Evolutionary conservation across 1,140 invertebrate genomes (phyloP), one percentile per base, ranked within the genome.

Genomic region (Halyomorpha halys): DNA sequence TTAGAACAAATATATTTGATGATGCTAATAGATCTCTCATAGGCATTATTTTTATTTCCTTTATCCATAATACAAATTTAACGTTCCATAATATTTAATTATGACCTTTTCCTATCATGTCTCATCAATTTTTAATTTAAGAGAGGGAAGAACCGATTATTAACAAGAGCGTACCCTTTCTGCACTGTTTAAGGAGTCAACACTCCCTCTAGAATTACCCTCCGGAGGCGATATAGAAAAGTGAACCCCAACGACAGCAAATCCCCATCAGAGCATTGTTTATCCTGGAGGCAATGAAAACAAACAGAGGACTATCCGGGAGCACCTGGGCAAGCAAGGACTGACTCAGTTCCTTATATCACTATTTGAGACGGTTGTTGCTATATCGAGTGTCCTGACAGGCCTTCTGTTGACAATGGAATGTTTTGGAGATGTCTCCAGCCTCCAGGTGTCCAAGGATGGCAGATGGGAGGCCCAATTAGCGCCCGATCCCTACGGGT

Each of bases 281-380:
- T 49, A 49, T 49, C 47, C 47, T 19, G n/a, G 47, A 21, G 21
- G 47, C n/a, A 49, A n/a, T 19, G 47, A 49, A 49, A 49, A 49
- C 47, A 49, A 49, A 21, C 47, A 39, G 34, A 39, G 8, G 27
- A 30, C 3, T 39, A 39, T 39, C 34, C 3, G 47, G 6, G 4
- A n/a, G n/a, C 47, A 49, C 47, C 47, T 49, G 47, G 47, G n/a
- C 21, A 49, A 49, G 47, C 47, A 49, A 49, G n/a, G n/a, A 18
- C 47, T 49, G 47, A 49, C 47, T 49, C 47, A 49, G n/a, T 39
- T 39, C 34, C 34, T 39, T 39, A 39, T 39, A 39, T 39, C 4
- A 39, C 34, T 39, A 39, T 39, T 39, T 39, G 34, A 39, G 34
- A 39, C 34, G 21, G 47, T 49, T 18, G n/a, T 49, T 18, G 47